Evolutionary conservation across 35 echinoderm and acorn worm species (phyloP).

Genomic region (Amphiura filiformis): DNA sequence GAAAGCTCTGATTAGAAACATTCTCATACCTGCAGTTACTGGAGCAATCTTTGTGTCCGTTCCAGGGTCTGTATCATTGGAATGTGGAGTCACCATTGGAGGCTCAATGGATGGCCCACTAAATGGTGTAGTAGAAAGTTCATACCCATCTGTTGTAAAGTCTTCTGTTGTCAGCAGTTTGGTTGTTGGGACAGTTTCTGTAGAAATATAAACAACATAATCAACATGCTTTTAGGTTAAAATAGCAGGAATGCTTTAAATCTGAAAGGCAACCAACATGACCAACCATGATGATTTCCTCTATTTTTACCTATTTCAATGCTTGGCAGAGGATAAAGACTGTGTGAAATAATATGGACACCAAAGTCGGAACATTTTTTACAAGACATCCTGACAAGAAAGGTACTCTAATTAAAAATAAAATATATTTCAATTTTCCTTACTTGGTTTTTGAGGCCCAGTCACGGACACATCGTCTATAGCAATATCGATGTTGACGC

Average conservation of each 20-base stretch:
- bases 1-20: not conserved
- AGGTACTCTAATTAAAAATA: too few relatives aligned
- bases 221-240: too few relatives aligned
- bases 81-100: not conserved
- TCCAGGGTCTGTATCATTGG: not conserved
- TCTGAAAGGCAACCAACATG: too few relatives aligned
- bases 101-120: not conserved
- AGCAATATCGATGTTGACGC: constrained; percentile 34
- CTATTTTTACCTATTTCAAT: too few relatives aligned
- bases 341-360: too few relatives aligned
- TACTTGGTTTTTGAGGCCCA: constrained; percentile 1
- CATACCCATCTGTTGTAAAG: not conserved
- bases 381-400: too few relatives aligned
- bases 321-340: too few relatives aligned
- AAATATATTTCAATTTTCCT: not conserved
- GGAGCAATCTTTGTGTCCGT: not conserved
- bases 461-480: constrained; percentile 63
- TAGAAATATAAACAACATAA: too few relatives aligned
- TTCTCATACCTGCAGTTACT: not conserved
- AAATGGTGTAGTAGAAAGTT: not conserved
- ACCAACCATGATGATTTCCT: too few relatives aligned
- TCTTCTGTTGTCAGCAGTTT: not conserved
- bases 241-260: too few relatives aligned
- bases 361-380: too few relatives aligned
- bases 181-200: not conserved